phyloP scores from a whole-genome alignment of 2,888 invertebrate species.

The Alcis repandata region DNA sequence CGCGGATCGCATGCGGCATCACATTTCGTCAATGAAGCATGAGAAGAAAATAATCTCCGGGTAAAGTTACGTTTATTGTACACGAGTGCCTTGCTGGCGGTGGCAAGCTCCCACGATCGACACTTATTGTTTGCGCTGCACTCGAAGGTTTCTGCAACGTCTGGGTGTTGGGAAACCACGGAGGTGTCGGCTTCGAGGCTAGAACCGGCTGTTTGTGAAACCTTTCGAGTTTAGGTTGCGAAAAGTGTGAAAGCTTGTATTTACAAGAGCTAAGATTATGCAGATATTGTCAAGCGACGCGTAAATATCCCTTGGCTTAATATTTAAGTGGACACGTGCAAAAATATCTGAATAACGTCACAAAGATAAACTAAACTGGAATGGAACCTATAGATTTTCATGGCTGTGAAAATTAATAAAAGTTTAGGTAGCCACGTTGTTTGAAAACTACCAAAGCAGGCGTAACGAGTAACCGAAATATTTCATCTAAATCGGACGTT shows the following conservation, averaged over 20 bases:
- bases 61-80: conserved; percentile 68
- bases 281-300: conserved; percentile 54
- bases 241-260: conserved; percentile 77
- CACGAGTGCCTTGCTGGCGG: conserved; percentile 64
- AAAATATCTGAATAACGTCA: conserved; percentile 15
- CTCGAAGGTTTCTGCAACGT: conserved; percentile 82
- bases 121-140: conserved; percentile 80
- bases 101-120: conserved; percentile 76
- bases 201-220: conserved; percentile 81
- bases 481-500: conserved; percentile 14
- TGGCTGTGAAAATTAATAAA: not conserved
- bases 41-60: conserved; percentile 67
- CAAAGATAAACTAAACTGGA: conserved; percentile 8
- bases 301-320: conserved; percentile 47
- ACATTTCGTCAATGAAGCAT: conserved; percentile 73
- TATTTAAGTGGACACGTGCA: conserved; percentile 25
- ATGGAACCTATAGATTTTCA: not conserved
- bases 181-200: conserved; percentile 72
- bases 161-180: conserved; percentile 75
- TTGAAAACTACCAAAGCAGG: conserved; percentile 5
- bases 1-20: conserved; percentile 54
- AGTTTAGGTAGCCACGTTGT: no score
- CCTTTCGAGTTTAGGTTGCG: conserved; percentile 78
- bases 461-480: conserved; percentile 36
- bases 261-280: conserved; percentile 58